Percentiles rank a stretch among this genome's conserved stretches.
These are phyloP conservation scores for Panurus biarmicus DNA, from an alignment of 2,113 vertebrate species.

Conservation along the genomic window DNA sequence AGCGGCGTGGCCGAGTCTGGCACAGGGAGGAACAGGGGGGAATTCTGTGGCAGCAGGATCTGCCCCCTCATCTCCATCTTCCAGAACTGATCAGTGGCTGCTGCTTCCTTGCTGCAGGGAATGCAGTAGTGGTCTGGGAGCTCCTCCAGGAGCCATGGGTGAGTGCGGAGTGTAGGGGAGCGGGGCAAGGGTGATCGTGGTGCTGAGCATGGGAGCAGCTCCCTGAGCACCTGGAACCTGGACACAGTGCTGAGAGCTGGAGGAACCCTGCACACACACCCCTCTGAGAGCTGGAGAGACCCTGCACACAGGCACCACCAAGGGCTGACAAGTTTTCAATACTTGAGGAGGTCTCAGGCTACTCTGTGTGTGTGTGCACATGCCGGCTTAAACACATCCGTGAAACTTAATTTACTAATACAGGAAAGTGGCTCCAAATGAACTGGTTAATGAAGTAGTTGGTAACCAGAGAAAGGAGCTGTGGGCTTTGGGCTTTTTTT, in stretches of 20 bases:
- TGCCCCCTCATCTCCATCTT: not conserved
- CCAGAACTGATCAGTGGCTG: not conserved
- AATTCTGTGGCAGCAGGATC: not conserved
- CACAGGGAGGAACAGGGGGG: not conserved
- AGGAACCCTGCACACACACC: not conserved
- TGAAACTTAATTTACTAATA: not conserved
- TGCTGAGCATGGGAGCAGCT: accelerated
- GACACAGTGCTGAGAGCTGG: not conserved
- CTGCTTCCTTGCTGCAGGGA: not conserved
- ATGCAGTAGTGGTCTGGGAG: not conserved
- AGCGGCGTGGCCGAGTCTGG: accelerated
- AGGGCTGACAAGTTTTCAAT: not conserved
- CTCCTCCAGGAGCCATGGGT: not conserved
- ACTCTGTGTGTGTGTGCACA: not conserved
- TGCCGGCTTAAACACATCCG: not conserved
- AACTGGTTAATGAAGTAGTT: not conserved
- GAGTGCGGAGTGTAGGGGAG: not conserved
- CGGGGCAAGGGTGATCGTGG: accelerated
- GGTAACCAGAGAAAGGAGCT: not conserved
- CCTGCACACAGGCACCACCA: accelerated
- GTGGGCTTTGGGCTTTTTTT: not conserved
- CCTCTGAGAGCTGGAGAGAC: not conserved
- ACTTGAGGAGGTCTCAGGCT: not conserved
- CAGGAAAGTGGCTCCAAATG: not conserved
- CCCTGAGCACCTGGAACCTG: not conserved